phyloP scores from a whole-genome alignment of 1,140 invertebrate genomes.

The Sitobion miscanthi region DNA sequence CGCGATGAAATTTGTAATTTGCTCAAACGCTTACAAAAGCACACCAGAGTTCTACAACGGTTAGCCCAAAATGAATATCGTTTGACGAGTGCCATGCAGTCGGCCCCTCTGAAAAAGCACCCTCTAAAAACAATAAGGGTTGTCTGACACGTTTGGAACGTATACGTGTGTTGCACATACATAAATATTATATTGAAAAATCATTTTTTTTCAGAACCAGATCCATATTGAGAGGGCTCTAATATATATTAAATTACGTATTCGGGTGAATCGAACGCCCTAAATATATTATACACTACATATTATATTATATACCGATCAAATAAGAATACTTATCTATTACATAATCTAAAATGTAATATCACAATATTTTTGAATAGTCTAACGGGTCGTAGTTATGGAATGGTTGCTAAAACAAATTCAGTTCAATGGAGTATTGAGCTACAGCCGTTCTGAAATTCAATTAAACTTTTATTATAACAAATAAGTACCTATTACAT shows the following conservation, averaged over 20 bases:
- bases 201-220: background rate
- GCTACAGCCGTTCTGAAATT: background rate
- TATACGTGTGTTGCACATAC: background rate
- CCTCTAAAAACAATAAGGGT: background rate
- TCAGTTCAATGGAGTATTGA: background rate
- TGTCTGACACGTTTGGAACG: background rate
- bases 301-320: too few species aligned
- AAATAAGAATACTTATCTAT: background rate
- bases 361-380: background rate
- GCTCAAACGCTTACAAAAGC: background rate
- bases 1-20: background rate
- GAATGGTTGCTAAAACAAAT: background rate
- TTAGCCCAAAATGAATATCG: background rate
- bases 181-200: background rate
- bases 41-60: background rate
- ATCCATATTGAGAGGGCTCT: background rate
- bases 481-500: background rate
- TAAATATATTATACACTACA: background rate
- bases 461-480: background rate
- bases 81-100: background rate
- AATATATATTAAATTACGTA: background rate
- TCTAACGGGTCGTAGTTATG: too few species aligned
- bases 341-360: background rate
- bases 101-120: background rate
- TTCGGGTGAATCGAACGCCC: background rate